Conservation (phyloP, 2,797 vertebrate genomes). For the Falco cherrug region DNA sequence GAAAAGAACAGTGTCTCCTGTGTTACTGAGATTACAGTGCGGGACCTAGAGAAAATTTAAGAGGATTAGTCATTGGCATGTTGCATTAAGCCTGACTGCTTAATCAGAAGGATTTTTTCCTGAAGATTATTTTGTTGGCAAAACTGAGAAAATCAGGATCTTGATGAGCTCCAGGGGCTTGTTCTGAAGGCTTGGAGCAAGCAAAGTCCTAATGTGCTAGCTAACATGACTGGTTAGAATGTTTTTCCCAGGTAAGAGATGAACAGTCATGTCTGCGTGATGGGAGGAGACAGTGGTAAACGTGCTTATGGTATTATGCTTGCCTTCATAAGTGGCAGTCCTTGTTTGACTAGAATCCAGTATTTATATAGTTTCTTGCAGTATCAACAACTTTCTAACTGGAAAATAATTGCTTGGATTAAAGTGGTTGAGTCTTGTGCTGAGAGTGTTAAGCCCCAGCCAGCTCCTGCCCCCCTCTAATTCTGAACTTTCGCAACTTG, state of each 20-base stretch:
- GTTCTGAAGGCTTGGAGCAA: neutral
- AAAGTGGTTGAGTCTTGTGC: neutral
- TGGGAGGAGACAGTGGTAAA: neutral
- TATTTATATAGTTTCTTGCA: slow-evolving; percentile 8
- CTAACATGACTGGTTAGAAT: neutral
- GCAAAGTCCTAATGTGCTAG: neutral
- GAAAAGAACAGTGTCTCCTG: neutral
- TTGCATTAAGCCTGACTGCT: slow-evolving; percentile 44
- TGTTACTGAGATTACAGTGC: neutral
- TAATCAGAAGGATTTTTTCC: slow-evolving; percentile 29
- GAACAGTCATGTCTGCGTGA: neutral
- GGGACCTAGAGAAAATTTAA: neutral
- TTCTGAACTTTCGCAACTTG: neutral
- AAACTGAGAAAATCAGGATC: neutral
- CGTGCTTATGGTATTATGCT: neutral
- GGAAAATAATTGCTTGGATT: slow-evolving; percentile 41
- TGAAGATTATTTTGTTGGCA: slow-evolving; percentile 29
- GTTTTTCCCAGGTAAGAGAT: neutral
- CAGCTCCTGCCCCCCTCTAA: neutral
- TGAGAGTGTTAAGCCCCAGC: neutral
- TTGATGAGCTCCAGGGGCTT: neutral
- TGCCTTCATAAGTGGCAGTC: neutral
- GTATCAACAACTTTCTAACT: slow-evolving; percentile 18
- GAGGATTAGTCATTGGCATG: neutral
- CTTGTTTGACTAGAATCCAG: neutral